Evolutionary conservation across 1,140 invertebrate genomes (phyloP), one percentile per base, ranked within the genome.

Genomic region (Zeugodacus cucurbitae): DNA sequence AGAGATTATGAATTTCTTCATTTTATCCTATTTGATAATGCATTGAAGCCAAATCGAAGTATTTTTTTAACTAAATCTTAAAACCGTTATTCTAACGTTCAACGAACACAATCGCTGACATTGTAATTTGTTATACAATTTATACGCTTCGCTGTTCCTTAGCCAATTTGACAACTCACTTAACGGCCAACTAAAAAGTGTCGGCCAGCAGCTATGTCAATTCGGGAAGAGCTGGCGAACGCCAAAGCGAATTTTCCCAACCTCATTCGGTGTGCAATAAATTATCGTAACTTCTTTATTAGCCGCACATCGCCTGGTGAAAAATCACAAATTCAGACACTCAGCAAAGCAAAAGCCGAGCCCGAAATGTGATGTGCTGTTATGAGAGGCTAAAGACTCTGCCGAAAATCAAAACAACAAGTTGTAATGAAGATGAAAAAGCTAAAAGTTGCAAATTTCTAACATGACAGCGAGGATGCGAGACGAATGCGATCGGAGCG

Each of bases 201-300:
- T 26, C 22, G 41, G 74, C 34, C 74, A 82, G 74, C 37, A 82
- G 74, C 22, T 26, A 29, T 20, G 41, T 20, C 41, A n/a, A 22
- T 82, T 26, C 74, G 34, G 41, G 41, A 48, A 54, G 41, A 54
- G 41, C 26, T 41, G 22, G 41, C 26, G 41, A 26, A 82, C 41
- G 74, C 41, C 74, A 48, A 82, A 82, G 14, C 41, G 44, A 22
- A 82, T 82, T 82, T 82, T 82, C 74, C 74, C 74, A 82, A 82
- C 74, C 74, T 82, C 74, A 82, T 82, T 82, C 74, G 10, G 41
- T 7, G 74, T 11, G 74, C 74, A 29, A 82, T 82, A 82, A 82
- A 82, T 82, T 82, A 82, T 82, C 41, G 74, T 74, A 74, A 82
- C 74, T 82, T 82, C 74, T 82, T 82, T 82, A 82, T 82, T 82